Base-by-base conservation (phyloP, 2,113 vertebrate genomes). In the Elephantulus edwardii region DNA sequence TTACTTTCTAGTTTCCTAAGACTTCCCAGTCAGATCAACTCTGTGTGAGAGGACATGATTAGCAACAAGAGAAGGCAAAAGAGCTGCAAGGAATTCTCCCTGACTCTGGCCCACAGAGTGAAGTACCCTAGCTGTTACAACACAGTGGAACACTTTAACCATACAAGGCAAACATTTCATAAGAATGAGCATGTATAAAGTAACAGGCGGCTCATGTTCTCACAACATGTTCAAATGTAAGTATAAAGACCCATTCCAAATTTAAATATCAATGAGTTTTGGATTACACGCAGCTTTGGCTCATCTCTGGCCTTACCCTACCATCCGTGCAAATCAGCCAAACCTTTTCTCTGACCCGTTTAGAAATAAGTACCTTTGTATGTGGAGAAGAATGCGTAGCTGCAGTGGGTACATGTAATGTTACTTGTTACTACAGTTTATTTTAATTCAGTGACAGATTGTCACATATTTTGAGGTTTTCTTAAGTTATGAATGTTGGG, bases 361-460 rank as follows among this genome's bases (percentile, higher is more conserved):
- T 70, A 89, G 89, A 90, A 92, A 19, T 54, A 90, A 92, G 14
- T 54, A 80, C 19, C 70, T 87, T 86, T 89, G 78, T 82, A 46
- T 56, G 46, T 86, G 71, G 46, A 12, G 64, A 74, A 1, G 28
- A 83, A 79, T 26, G 7, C 33, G 50, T 26, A 60, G 33, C 62
- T 79, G n/a, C 64, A 54, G n/a, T 72, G 54, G 19, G 35, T 89
- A 89, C 58, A 38, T 88, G 46, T 1, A 28, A 70, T 91, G 50
- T 93, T 74, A 84, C 82, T 95, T 90, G 42, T 87, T 90, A 88
- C 44, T 71, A 4, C 16, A 74, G 66, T 46, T 90, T 71, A 93
- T 86, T 96, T 93, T 92, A 91, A 94, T 78, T 90, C 77, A 35
- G 14, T 92, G 92, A 92, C 81, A 94, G 71, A 66, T 88, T 94